Base-by-base conservation (phyloP, 2,797 vertebrate genomes). In the Potorous gilbertii region DNA sequence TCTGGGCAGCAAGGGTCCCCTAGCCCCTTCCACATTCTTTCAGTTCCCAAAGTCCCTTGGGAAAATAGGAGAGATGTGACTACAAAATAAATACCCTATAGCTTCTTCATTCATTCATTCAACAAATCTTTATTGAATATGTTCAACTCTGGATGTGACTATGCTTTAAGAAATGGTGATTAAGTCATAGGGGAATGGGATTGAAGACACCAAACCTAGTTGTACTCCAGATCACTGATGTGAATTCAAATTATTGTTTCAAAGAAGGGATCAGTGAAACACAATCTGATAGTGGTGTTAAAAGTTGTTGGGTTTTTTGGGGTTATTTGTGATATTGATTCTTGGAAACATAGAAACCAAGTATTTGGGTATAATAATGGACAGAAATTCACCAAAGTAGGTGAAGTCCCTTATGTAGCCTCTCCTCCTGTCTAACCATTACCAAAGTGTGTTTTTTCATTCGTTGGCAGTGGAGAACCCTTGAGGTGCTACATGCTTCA, bases 321-420 rank as follows among this genome's bases (percentile, higher is more conserved):
- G 94, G 59, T 93, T 91, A 81, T 95, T 95, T 94, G 87, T 55
- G 92, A 27, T 55, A 59, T 95, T 52, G 12, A 29, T 90, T 54
- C 87, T 90, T 52, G 46, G 91, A 87, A 96, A 55, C 46, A n/a
- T n/a, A n/a, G 14, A 74, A 74, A 40, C 34, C 34, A 74, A n/a
- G 14, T 74, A n/a, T n/a, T 74, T 74, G 34, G 34, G 16, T 74
- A 18, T n/a, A 6, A n/a, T n/a, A 28, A 74, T 74, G 54, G 62
- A 93, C 90, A 55, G 34, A 92, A 96, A 94, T 46, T 40, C 81
- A 90, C 89, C n/a, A 92, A 94, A 54, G 27, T 34, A 54, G 91
- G 94, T 54, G 50, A 31, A 40, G 29, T 91, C 55, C 74, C 21
- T 52, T 52, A 66, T 50, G 54, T 74, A 90, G 31, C 62, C 12